Base-by-base conservation (phyloP, 2,113 vertebrate species). In the Tursiops truncatus region DNA sequence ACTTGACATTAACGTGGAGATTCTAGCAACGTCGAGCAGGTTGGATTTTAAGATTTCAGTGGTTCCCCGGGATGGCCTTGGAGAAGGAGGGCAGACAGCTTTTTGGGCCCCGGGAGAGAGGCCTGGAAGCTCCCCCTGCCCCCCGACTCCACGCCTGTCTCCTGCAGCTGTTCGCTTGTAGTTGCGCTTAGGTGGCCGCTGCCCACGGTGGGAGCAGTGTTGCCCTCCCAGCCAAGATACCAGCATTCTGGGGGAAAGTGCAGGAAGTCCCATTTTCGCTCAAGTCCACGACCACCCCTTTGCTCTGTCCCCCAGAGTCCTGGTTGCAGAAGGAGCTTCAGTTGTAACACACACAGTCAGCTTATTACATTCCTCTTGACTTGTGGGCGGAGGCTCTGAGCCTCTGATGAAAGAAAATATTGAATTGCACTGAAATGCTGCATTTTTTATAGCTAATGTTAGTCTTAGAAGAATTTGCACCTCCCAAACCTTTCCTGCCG, bases 381-480 rank as follows among this genome's bases (percentile, higher is more conserved):
- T 94, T 89, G 96, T 98, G 97, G 98, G 97, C 26, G 91, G 97
- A 95, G 94, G 85, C 97, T 96, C 96, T 67, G 92, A 96, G 97
- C 97, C 97, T 90, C 98, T 92, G 84, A 97, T 98, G 98, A 96
- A 97, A 98, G 98, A 97, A 98, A 98, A 98, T 97, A 98, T 81
- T 90, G 53, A 97, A 97, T 97, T 97, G 92, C 97, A 95, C 97
- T 97, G 96, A 98, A 98, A 98, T 95, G 77, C 94, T 96, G 12
- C 91, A n/a, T 97, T 96, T 98, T 98, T 97, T 87, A 87, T 94
- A 92, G 96, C 89, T 97, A 82, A 95, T 60, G 89, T 96, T 97
- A 97, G 97, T 74, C 97, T 97, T 97, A 87, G 92, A 97, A 98
- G 98, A 96, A 73, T 97, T 98, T 97, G 28, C 74, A 87, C 68